These are phyloP conservation scores for Muscicapa adusta DNA, from an alignment of 2,113 vertebrate genomes.

Conservation along the genomic window DNA sequence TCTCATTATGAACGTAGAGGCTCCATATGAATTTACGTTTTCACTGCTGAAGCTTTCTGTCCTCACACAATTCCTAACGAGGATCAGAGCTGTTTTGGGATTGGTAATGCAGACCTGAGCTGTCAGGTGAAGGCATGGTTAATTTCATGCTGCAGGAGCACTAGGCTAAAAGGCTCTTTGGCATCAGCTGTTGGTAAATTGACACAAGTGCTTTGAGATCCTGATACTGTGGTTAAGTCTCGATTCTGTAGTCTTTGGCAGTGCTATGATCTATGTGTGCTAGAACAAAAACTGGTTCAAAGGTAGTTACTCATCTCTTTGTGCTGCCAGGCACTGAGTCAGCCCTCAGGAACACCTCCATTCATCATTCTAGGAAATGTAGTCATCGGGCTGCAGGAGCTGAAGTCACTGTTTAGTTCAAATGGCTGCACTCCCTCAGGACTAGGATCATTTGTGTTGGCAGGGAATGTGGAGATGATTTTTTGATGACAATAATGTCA, in stretches of 20 bases:
- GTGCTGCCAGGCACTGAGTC: conserved; percentile 55
- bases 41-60: neutral
- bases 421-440: neutral
- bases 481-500: neutral
- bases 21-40: neutral
- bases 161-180: neutral
- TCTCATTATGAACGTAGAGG: neutral
- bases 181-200: neutral
- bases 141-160: neutral
- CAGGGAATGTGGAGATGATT: neutral
- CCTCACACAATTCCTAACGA: neutral
- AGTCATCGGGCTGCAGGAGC: neutral
- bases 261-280: neutral
- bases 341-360: conserved; percentile 25
- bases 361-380: conserved; percentile 26
- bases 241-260: conserved; percentile 6
- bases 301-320: conserved; percentile 41
- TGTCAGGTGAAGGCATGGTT: neutral
- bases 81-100: neutral
- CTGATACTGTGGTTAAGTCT: conserved; percentile 1
- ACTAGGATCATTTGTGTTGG: neutral
- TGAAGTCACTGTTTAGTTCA: conserved; percentile 23
- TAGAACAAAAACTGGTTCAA: conserved; percentile 46
- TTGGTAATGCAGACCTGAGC: neutral
- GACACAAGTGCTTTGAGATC: neutral